Base-by-base conservation (phyloP, 2,888 invertebrate genomes). In the Heliconius cydno region DNA sequence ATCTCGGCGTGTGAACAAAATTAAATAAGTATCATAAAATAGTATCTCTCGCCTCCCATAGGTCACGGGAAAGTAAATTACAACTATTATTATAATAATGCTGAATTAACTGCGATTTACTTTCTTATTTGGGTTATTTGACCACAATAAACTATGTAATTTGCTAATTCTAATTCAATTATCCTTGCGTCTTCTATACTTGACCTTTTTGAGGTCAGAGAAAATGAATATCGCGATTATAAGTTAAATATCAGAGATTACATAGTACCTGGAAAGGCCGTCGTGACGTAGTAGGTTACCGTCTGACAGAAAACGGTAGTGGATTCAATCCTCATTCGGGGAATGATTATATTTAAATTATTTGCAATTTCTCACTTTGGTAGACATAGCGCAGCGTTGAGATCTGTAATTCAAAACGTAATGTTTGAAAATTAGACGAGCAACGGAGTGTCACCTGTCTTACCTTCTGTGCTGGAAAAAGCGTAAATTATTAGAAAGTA, bases 41-140 rank as follows among this genome's bases (percentile, higher is more conserved):
- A 65, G 38, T 28, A 74, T 22, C 57, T 25, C 25, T 34, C 52
- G 30, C 63, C 68, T 46, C 52, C 34, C 83, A 80, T 76, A 81
- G 83, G 80, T 80, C 83, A 83, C 82, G 84, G 72, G 85, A 84
- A 85, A 85, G 79, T 76, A 66, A 75, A 78, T 79, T 76, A 73
- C 60, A 65, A 60, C 76, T 57, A 81, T 78, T 57, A 77, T 25
- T 28, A 19, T 79, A 66, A 76, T 67, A 66, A 38, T 67, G n/a
- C 28, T 66, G 28, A 34, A 34, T 41, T 57, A 25, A 57, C 57
- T 66, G 28, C 66, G 41, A 67, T 60, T 67, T 76, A 30, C 76
- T 67, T 70, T 72, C 71, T 76, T 66, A 52, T 76, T 38, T 68
- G 13, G 46, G 25, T 28, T 41, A 67, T 74, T 77, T 68, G 34